These are phyloP conservation scores for Cheilosia vernalis DNA, from an alignment of 2,888 invertebrate species.

Conservation along the genomic window DNA sequence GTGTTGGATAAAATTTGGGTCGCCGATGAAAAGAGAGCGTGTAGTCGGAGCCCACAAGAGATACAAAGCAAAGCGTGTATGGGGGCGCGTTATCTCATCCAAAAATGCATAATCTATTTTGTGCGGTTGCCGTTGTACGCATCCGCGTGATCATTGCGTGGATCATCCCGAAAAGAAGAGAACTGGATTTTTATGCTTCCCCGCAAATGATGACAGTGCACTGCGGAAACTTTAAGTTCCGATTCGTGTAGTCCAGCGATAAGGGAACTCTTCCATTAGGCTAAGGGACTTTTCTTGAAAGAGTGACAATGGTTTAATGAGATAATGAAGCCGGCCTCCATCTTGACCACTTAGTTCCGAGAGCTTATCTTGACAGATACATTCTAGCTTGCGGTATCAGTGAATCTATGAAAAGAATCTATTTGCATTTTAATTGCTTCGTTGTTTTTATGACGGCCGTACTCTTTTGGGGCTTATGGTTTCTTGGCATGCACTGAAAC, in stretches of 20 bases:
- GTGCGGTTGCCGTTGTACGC: slow-evolving; percentile 63
- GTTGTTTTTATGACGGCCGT: slow-evolving; percentile 24
- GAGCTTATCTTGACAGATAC: slow-evolving; percentile 45
- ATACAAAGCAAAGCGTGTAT: slow-evolving; percentile 27
- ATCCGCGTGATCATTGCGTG: slow-evolving; percentile 47
- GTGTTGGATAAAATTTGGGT: slow-evolving; percentile 71
- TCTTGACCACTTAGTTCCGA: slow-evolving; percentile 28
- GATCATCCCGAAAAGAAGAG: slow-evolving; percentile 44
- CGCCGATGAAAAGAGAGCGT: slow-evolving; percentile 58
- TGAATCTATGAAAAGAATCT: slow-evolving; percentile 33
- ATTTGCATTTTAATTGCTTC: slow-evolving; percentile 67
- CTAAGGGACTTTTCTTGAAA: slow-evolving; percentile 5
- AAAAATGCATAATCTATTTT: slow-evolving; percentile 54
- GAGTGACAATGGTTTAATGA: slow-evolving; percentile 55
- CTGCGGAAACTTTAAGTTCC: slow-evolving; percentile 25
- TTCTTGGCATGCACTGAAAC: slow-evolving; percentile 2
- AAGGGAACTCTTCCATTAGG: slow-evolving; percentile 51
- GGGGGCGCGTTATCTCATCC: slow-evolving; percentile 52
- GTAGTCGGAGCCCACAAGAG: slow-evolving; percentile 26
- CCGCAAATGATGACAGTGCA: neutral
- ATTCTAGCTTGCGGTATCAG: slow-evolving; percentile 41
- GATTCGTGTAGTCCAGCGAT: slow-evolving; percentile 44
- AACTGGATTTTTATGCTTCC: slow-evolving; percentile 43
- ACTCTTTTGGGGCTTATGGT: slow-evolving; percentile 20
- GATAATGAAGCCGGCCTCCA: slow-evolving; percentile 46